These are phyloP conservation scores for Sciaenops ocellatus DNA, from an alignment of 2,797 vertebrate species.

Conservation along the genomic window DNA sequence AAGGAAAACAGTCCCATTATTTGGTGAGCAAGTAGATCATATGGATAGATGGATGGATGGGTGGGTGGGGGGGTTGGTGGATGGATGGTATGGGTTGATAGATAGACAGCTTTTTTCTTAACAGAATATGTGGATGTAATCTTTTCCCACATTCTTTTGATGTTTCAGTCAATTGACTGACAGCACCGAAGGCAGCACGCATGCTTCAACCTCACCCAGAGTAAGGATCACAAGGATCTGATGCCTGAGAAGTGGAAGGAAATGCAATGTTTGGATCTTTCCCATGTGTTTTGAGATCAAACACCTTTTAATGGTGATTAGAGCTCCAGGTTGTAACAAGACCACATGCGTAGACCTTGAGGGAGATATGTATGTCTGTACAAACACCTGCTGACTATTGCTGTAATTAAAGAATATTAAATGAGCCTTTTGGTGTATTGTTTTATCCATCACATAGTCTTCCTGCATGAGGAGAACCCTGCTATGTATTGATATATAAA, in stretches of 20 bases:
- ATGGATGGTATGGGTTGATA: neutral
- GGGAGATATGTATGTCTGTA: conserved; percentile 38
- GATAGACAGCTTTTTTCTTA: neutral
- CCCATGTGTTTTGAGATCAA: conserved; percentile 71
- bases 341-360: conserved; percentile 51
- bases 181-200: conserved; percentile 2
- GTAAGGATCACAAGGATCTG: conserved; percentile 38
- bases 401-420: conserved; percentile 50
- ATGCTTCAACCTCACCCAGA: conserved; percentile 19
- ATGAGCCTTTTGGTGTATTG: conserved; percentile 30
- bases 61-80: neutral
- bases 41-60: conserved; percentile 11
- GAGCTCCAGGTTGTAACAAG: conserved; percentile 61
- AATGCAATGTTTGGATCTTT: conserved; percentile 38
- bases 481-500: conserved; percentile 12
- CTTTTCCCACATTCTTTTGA: conserved; percentile 29
- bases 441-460: conserved; percentile 22
- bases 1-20: conserved; percentile 49
- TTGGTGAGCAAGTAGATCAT: conserved; percentile 27
- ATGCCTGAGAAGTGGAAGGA: conserved; percentile 37
- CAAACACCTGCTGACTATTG: conserved; percentile 51
- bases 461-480: neutral
- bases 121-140: neutral
- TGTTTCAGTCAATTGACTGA: conserved; percentile 22
- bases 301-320: conserved; percentile 71